These are phyloP conservation scores for Spizella passerina DNA, from an alignment of 2,797 vertebrate genomes.

Conservation along the genomic window DNA sequence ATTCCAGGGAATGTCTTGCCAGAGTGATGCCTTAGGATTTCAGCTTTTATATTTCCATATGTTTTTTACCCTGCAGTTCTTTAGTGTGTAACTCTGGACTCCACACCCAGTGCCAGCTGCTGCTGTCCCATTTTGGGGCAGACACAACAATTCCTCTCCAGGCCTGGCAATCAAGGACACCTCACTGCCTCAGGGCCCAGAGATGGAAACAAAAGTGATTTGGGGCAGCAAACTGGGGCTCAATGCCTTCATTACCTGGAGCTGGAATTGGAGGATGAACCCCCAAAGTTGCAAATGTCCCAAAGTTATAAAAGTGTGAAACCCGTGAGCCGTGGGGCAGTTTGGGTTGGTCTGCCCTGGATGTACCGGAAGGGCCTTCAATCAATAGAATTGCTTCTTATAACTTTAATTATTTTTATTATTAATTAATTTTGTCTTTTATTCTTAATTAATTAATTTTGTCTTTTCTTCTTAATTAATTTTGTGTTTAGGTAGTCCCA, in stretches of 20 bases:
- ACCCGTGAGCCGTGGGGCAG: fast-evolving
- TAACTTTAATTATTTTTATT: not conserved
- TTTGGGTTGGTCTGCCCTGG: not conserved
- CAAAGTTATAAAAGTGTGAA: not conserved
- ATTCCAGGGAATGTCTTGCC: not conserved
- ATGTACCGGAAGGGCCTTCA: not conserved
- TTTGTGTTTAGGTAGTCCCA: not conserved
- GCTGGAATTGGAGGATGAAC: not conserved
- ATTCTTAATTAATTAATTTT: not conserved
- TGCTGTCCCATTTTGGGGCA: not conserved
- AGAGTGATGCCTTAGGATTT: not conserved
- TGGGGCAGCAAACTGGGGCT: not conserved
- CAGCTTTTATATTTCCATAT: fast-evolving
- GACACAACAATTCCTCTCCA: not conserved
- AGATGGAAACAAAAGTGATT: not conserved
- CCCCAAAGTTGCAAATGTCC: not conserved
- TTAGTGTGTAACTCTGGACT: fast-evolving
- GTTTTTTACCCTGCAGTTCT: fast-evolving
- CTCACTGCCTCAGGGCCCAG: not conserved
- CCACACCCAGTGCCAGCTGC: not conserved
- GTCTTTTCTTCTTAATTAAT: not conserved
- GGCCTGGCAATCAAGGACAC: not conserved
- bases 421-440: not conserved
- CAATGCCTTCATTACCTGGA: not conserved
- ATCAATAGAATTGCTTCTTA: not conserved